Evolutionary conservation across 2,113 vertebrate species (phyloP).

Genomic region (Nothocercus julius): DNA sequence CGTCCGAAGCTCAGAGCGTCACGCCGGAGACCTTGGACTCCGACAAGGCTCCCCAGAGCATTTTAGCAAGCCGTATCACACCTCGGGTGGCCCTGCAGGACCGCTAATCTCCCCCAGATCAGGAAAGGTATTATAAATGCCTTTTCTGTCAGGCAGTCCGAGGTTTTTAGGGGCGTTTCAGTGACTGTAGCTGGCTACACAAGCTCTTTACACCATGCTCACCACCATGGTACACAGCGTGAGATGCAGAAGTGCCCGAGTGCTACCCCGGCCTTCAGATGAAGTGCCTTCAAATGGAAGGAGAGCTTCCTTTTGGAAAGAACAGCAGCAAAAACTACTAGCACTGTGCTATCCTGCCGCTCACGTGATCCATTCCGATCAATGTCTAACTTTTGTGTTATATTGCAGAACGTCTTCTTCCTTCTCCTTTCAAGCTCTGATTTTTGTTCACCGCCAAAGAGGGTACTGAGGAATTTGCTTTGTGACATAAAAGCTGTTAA

Average conservation of each 20-base stretch:
- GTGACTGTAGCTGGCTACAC: not conserved
- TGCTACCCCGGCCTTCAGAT: not conserved
- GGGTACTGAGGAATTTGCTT: not conserved
- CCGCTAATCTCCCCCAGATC: not conserved
- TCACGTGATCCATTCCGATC: not conserved
- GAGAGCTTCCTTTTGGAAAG: not conserved
- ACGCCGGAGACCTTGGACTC: not conserved
- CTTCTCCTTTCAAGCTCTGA: not conserved
- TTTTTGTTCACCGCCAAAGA: not conserved
- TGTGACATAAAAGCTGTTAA: not conserved
- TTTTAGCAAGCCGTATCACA: not conserved
- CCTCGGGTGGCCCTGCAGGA: not conserved
- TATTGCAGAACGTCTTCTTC: not conserved
- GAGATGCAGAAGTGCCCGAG: not conserved
- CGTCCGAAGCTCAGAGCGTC: not conserved
- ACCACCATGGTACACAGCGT: rapidly evolving
- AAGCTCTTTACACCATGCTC: not conserved
- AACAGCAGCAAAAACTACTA: not conserved
- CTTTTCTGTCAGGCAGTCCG: not conserved
- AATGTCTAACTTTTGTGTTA: not conserved
- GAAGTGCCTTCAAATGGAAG: not conserved
- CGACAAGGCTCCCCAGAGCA: not conserved
- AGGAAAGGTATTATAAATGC: not conserved
- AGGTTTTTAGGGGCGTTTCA: not conserved
- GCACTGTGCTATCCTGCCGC: not conserved